Base-by-base conservation (phyloP, 1,140 invertebrate species). In the Caerostris extrusa region DNA sequence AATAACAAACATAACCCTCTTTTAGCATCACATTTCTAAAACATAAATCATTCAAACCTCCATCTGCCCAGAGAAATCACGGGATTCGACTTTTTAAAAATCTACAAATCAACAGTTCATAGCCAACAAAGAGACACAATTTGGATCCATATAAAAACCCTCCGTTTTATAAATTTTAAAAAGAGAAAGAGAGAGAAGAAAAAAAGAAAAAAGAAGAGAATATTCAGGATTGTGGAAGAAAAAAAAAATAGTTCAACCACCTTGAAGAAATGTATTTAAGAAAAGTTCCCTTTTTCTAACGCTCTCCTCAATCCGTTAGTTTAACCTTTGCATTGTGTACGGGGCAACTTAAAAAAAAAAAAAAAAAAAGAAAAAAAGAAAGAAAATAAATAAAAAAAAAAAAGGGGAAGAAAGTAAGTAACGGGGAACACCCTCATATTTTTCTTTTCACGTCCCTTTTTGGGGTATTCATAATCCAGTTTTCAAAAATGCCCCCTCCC, bases 251-350 rank as follows among this genome's bases (percentile, higher is more conserved):
- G 92, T 93, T 93, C 92, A 93, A 93, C 92, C 92, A 93, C 92
- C 92, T 93, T 93, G 86, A 93, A 93, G 92, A 93, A 93, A 93
- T 93, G 92, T 88, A 93, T 93, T 93, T 93, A 88, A 93, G 92
- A 93, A 93, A 88, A 89, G 85, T 58, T 55, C 64, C n/a, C 92
- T 87, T 58, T 92, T 85, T 64, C 67, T 34, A n/a, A n/a, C 56
- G 34, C 61, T 71, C 86, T 17, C 10, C 56, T 82, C 69, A 89
- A 64, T 88, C 92, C 85, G 92, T 93, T 93, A 93, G 92, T 93
- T 93, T 93, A 93, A 93, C 92, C 92, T 93, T 89, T 93, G 61
- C 71, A 61, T 93, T 93, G 92, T 88, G 86, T 56, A 19, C 53
- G 77, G 90, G 81, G 77, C 90, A 91, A 53, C 81, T 57, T 56